Base-by-base conservation (phyloP, 2,888 invertebrate species). In the Ptilodon capucinus region DNA sequence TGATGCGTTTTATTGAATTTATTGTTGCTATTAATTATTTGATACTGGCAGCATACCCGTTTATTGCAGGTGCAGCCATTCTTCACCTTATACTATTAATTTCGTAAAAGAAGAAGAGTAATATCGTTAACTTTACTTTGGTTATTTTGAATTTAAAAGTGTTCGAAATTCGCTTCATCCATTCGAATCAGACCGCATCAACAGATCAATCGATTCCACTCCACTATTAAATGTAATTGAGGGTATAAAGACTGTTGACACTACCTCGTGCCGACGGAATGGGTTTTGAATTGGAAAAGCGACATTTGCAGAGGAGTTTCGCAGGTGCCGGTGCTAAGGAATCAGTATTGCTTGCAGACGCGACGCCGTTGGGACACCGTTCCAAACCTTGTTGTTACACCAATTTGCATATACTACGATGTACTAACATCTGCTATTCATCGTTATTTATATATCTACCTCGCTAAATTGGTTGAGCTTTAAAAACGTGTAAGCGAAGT, bases 311-410 rank as follows among this genome's bases (percentile, higher is more conserved):
- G 42, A 71, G 71, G 78, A 77, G 79, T 79, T 68, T 75, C 70
- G 74, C 78, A 83, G 84, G 81, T 82, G 78, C 68, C 68, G 65
- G 66, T 73, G 74, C 77, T 71, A 73, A 74, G 74, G 68, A 77
- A 74, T 79, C 77, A 73, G 76, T 76, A 79, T 75, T 76, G 74
- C 74, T 70, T 68, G 64, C 70, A 63, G 68, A 61, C 60, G 57
- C 65, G 71, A 62, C 74, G 67, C 79, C 79, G 54, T 53, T 64
- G 82, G 81, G 81, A 80, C 73, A 57, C 55, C 48, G 56, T 54
- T 56, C 54, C 68, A 74, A 65, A 71, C 68, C 68, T 71, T 66
- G 71, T 73, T 71, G 76, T 72, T 65, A 68, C 71, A 65, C 53
- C 67, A 74, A 84, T 85, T 84, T 84, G 76, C 79, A 84, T 85